Evolutionary conservation across 1,140 invertebrate genomes (phyloP), one percentile per base, ranked within the genome.

Genomic region (Gonioctena quinquepunctata): DNA sequence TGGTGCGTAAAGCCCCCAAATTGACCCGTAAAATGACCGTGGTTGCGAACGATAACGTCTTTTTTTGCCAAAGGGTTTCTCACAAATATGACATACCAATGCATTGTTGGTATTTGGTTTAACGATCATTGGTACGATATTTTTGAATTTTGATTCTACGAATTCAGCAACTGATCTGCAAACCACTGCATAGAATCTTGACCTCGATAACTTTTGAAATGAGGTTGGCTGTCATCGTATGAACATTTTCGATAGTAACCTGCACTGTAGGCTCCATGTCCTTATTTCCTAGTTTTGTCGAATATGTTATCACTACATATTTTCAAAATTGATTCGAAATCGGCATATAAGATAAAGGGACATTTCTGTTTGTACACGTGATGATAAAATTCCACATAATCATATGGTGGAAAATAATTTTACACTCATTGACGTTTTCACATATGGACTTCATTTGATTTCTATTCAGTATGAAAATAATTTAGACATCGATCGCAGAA

Each of bases 1-100:
- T 74, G 63, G 75, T 84, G 82, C 0, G 81, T 81, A n/a, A 72
- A 25, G n/a, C 79, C 80, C 68, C 83, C 61, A 77, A 77, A 78
- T 66, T 72, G 60, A 3, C 76, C 80, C 22, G 74, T 83, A 5
- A 81, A 71, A 72, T 83, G 81, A 73, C 71, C 69, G 75, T 83
- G 81, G 68, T 84, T 78, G 23, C 33, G 33, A 16, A 79, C 73
- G 13, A 61, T 71, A 70, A 74, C 76, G 62, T 76, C 56, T 27
- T 26, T 27, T 23, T n/a, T n/a, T 25, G 4, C 72, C 71, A 60
- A 68, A 60, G 8, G 72, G 50, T 66, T 74, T 68, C 68, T 70
- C 60, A 63, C 80, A 83, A 59, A 82, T 82, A 61, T 82, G 75
- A 72, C 80, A 81, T 18, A 63, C 42, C 27, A 27, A 57, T 26